Conservation (phyloP, 2,797 vertebrate genomes). For the Todus mexicanus region DNA sequence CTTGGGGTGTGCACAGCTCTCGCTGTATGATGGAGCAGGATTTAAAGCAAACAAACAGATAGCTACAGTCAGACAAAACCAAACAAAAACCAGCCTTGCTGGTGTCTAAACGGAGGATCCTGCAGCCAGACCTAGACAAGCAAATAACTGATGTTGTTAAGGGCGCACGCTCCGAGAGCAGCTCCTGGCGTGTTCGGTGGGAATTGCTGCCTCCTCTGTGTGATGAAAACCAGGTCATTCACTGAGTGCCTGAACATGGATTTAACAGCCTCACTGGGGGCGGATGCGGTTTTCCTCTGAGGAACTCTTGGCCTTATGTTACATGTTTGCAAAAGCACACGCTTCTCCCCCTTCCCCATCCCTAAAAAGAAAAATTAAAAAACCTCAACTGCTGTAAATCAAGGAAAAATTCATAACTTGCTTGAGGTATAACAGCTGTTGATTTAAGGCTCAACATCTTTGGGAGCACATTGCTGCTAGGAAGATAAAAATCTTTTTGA, state of each 20-base stretch:
- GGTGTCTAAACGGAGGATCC: not conserved
- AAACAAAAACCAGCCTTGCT: not conserved
- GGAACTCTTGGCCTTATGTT: constrained; percentile 5
- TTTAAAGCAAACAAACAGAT: not conserved
- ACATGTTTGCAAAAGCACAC: not conserved
- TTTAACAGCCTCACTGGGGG: not conserved
- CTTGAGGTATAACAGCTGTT: constrained; percentile 76
- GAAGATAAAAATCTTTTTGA: constrained; percentile 72
- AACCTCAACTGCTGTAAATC: constrained; percentile 67
- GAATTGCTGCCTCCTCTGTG: not conserved
- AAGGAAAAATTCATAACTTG: constrained; percentile 74
- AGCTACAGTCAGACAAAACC: not conserved
- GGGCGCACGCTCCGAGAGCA: not conserved
- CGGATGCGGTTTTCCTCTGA: not conserved
- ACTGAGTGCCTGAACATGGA: not conserved
- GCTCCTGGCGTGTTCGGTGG: not conserved
- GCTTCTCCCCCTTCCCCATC: not conserved
- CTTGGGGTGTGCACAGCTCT: not conserved
- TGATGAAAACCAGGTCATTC: not conserved
- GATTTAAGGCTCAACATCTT: constrained; percentile 75
- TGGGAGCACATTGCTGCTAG: constrained; percentile 62
- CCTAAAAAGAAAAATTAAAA: constrained; percentile 51
- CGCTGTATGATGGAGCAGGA: not conserved
- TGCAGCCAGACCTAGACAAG: not conserved
- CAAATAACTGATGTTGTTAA: not conserved